Evolutionary conservation across 2,888 invertebrate species (phyloP).

Genomic region (Ochropacha duplaris): DNA sequence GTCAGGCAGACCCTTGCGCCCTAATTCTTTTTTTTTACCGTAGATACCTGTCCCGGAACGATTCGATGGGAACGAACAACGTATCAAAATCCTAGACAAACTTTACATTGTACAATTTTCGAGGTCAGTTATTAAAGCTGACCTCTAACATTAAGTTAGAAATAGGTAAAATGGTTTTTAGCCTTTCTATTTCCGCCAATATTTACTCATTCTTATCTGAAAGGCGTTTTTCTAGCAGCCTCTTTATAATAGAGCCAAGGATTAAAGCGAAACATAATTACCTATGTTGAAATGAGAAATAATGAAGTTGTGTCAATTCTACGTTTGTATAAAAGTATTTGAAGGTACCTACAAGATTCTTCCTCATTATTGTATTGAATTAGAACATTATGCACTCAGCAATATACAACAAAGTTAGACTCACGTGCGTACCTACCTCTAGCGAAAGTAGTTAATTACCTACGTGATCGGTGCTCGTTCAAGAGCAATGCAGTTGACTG

Average conservation of each 20-base stretch:
- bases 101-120: slow-evolving; percentile 21
- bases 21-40: slow-evolving; percentile 56
- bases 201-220: no score
- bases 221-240: neutral
- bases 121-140: slow-evolving; percentile 29
- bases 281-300: neutral
- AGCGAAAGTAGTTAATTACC: slow-evolving; percentile 50
- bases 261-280: no score
- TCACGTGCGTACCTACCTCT: slow-evolving; percentile 7
- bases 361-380: neutral
- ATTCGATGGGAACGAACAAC: slow-evolving; percentile 69
- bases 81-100: slow-evolving; percentile 14
- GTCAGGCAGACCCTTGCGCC: slow-evolving; percentile 54
- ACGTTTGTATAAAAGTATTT: neutral
- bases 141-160: no score
- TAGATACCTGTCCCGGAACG: slow-evolving; percentile 66
- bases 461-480: slow-evolving; percentile 49
- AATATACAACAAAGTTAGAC: slow-evolving; percentile 9
- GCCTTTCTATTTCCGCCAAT: neutral
- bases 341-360: neutral
- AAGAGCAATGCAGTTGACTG: slow-evolving; percentile 37
- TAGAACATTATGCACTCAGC: neutral
- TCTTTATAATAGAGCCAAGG: no score
- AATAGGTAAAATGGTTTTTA: slow-evolving; percentile 20
- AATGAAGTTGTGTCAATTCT: neutral